A percentile compares a stretch with the other conserved stretches of the same genome.
Conservation (phyloP, 1,140 invertebrate species). For the Zaprionus inermis region DNA sequence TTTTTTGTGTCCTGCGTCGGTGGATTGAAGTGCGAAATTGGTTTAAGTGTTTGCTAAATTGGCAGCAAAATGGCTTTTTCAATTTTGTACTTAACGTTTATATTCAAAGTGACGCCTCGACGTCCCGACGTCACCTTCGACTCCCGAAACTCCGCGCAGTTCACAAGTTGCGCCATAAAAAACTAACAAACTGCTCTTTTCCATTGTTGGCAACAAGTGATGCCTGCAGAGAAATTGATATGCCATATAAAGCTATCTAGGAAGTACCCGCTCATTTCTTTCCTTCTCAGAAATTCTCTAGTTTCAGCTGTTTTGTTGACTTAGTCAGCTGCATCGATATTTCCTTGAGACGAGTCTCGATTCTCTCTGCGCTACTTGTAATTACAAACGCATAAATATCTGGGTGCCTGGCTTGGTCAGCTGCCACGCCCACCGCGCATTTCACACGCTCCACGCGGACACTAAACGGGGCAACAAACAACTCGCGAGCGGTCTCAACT, state of each 20-base stretch:
- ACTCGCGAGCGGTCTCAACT: not conserved
- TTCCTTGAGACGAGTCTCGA: slow-evolving; percentile 2
- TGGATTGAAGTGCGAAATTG: slow-evolving; percentile 84
- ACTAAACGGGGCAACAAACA: slow-evolving; percentile 49
- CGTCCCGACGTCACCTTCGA: too few species aligned
- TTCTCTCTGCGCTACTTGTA: slow-evolving; percentile 32
- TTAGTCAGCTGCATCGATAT: slow-evolving; percentile 9
- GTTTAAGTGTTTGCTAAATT: slow-evolving; percentile 84
- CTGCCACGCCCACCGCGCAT: slow-evolving; percentile 41
- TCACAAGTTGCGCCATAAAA: slow-evolving; percentile 66
- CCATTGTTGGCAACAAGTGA: slow-evolving; percentile 55
- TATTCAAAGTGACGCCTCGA: slow-evolving; percentile 57
- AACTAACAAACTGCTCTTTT: slow-evolving; percentile 53
- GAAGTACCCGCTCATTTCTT: not conserved
- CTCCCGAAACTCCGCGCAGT: not conserved
- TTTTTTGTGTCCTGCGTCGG: slow-evolving; percentile 60
- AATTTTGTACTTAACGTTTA: slow-evolving; percentile 80
- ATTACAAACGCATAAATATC: slow-evolving; percentile 60
- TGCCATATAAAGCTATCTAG: slow-evolving; percentile 3
- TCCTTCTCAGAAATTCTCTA: not conserved
- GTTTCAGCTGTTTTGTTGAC: slow-evolving; percentile 26
- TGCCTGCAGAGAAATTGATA: slow-evolving; percentile 51
- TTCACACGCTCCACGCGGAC: slow-evolving; percentile 65
- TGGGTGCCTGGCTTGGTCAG: slow-evolving; percentile 7
- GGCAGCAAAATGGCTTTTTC: slow-evolving; percentile 84